Conservation (phyloP, 92 coral and sea anemone species). For the Paragorgia papillata region DNA sequence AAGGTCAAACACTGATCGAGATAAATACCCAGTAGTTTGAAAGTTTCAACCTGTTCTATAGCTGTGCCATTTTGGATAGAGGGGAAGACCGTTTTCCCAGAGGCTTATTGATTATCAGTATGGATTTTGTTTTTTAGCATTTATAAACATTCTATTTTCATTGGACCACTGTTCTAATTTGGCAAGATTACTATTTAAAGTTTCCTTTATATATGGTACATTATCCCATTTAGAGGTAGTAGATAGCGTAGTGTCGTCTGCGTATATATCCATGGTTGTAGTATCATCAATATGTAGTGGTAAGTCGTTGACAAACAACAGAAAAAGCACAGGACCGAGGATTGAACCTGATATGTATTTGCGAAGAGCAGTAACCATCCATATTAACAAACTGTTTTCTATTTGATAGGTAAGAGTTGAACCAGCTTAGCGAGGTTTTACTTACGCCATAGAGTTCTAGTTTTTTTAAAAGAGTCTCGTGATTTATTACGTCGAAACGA, state of each 20-base stretch:
- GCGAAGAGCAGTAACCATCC: slow-evolving; percentile 18
- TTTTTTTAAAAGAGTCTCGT: slow-evolving; percentile 28
- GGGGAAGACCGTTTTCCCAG: too few relatives aligned
- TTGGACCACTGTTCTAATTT: too few relatives aligned
- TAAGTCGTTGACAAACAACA: slow-evolving; percentile 40
- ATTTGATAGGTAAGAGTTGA: not conserved
- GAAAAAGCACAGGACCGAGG: slow-evolving; percentile 47
- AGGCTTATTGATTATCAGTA: too few relatives aligned
- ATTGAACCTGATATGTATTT: slow-evolving; percentile 26
- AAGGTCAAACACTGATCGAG: slow-evolving; percentile 1
- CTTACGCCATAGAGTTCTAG: not conserved
- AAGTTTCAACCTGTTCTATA: too few relatives aligned
- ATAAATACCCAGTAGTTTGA: slow-evolving; percentile 4
- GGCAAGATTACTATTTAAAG: too few relatives aligned
- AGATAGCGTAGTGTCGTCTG: slow-evolving; percentile 49
- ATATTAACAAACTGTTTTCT: slow-evolving; percentile 6
- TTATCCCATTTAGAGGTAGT: too few relatives aligned
- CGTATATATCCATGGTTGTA: slow-evolving; percentile 45
- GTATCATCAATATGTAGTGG: slow-evolving; percentile 36
- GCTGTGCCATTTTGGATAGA: too few relatives aligned
- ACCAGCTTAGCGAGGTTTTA: not conserved
- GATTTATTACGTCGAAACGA: slow-evolving; percentile 37
- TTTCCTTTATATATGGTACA: too few relatives aligned
- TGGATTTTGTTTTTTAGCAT: too few relatives aligned
- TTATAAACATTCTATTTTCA: too few relatives aligned